Conservation (phyloP, 2,113 vertebrate species). For the Saccopteryx bilineata region DNA sequence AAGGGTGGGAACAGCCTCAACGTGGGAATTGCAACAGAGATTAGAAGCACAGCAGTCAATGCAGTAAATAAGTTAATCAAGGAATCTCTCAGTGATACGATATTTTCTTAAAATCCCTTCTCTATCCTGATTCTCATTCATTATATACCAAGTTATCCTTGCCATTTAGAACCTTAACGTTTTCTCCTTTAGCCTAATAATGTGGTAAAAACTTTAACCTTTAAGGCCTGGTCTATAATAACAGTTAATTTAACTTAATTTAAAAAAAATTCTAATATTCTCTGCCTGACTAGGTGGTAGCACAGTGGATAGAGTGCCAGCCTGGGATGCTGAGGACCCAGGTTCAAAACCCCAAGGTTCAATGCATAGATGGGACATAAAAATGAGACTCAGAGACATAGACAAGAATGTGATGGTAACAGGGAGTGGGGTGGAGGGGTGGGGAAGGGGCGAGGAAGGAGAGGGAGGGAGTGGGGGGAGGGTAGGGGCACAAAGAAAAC, state of each 20-base stretch:
- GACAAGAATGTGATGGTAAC: no score
- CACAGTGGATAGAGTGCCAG: no score
- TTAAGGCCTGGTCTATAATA: constrained; percentile 23
- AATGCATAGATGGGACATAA: no score
- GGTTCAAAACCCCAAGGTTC: no score
- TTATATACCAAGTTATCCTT: constrained; percentile 20
- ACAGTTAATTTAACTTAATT: constrained; percentile 39
- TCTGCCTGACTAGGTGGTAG: background rate
- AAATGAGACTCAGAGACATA: no score
- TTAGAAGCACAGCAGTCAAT: constrained; percentile 24
- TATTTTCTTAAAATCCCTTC: constrained; percentile 29
- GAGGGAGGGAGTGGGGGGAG: no score
- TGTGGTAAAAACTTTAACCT: background rate
- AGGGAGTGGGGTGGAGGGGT: no score
- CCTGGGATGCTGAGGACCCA: no score
- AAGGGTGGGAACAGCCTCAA: constrained; percentile 79
- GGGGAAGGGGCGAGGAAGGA: no score
- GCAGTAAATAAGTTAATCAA: constrained; percentile 36
- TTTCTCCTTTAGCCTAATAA: background rate
- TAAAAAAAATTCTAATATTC: background rate
- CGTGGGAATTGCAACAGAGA: constrained; percentile 72
- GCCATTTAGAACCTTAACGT: background rate
- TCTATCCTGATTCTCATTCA: constrained; percentile 45
- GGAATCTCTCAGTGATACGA: background rate
- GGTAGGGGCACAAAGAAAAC: no score